A percentile compares a stretch with the other conserved stretches of the same genome.
These are phyloP conservation scores for Allolobophora icterica DNA, from an alignment of 2,888 invertebrate species.

Conservation along the genomic window DNA sequence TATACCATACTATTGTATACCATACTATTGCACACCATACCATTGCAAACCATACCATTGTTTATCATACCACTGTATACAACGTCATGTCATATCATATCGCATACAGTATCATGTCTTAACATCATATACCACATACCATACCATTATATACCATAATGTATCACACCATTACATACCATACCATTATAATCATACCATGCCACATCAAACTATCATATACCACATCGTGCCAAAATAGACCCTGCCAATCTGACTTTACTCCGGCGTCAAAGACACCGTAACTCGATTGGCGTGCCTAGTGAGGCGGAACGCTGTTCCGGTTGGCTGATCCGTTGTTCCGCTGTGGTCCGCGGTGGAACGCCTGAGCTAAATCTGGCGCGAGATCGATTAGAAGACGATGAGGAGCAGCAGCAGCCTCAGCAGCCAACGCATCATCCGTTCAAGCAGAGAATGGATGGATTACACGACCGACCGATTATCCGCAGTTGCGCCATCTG, in stretches of 20 bases:
- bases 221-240: background rate
- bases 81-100: no score
- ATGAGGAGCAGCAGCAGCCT: background rate
- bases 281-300: background rate
- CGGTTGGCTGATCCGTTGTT: slow-evolving; percentile 2
- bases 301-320: background rate
- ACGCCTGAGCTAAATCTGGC: background rate
- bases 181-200: background rate
- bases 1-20: no score
- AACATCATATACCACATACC: no score
- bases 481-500: background rate
- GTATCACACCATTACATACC: background rate
- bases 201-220: background rate
- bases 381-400: background rate
- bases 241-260: background rate
- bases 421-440: background rate
- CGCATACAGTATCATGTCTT: no score
- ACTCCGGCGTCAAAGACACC: background rate
- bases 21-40: no score
- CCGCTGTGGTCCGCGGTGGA: background rate
- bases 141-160: background rate
- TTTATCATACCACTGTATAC: no score
- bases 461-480: background rate
- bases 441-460: background rate
- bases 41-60: no score